Percentiles rank a stretch among this genome's conserved stretches.
phyloP scores from a whole-genome alignment of 2,113 vertebrate genomes.

The Myanophis thanlyinensis region DNA sequence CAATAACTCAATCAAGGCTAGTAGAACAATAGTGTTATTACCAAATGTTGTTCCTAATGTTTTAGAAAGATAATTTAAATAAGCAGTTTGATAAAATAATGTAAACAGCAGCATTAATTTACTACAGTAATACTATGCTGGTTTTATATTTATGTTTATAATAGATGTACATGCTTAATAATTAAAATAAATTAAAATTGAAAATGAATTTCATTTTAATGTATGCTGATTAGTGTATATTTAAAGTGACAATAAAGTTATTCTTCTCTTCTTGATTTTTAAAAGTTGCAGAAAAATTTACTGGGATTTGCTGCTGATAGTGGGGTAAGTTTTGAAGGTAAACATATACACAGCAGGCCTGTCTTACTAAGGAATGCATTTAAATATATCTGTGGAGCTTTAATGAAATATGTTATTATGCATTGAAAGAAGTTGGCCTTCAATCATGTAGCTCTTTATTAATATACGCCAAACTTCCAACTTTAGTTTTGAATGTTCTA shows the following conservation, averaged over 20 bases:
- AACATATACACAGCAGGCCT: neutral
- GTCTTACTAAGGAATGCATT: constrained; percentile 41
- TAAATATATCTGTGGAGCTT: constrained; percentile 52
- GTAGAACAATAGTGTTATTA: neutral
- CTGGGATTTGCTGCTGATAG: constrained; percentile 50
- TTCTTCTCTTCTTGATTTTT: constrained; percentile 8
- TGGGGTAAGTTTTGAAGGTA: constrained; percentile 59
- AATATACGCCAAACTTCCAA: constrained; percentile 16
- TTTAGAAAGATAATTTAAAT: neutral
- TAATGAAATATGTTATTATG: constrained; percentile 61
- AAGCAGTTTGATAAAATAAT: neutral
- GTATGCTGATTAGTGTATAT: no score
- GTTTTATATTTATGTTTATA: neutral
- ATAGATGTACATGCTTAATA: constrained; percentile 1
- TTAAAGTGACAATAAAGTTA: no score
- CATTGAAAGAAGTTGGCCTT: constrained; percentile 52
- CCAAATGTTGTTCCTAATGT: neutral
- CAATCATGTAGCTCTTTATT: constrained; percentile 44
- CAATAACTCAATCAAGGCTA: neutral
- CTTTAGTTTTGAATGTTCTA: constrained; percentile 7
- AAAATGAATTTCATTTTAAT: no score
- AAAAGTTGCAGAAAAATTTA: constrained; percentile 31
- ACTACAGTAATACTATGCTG: neutral
- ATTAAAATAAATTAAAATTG: no score
- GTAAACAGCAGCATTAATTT: neutral